Percentiles rank a stretch among this genome's conserved stretches.
Evolutionary conservation across 2,797 vertebrate genomes (phyloP).

Genomic region (Emys orbicularis): DNA sequence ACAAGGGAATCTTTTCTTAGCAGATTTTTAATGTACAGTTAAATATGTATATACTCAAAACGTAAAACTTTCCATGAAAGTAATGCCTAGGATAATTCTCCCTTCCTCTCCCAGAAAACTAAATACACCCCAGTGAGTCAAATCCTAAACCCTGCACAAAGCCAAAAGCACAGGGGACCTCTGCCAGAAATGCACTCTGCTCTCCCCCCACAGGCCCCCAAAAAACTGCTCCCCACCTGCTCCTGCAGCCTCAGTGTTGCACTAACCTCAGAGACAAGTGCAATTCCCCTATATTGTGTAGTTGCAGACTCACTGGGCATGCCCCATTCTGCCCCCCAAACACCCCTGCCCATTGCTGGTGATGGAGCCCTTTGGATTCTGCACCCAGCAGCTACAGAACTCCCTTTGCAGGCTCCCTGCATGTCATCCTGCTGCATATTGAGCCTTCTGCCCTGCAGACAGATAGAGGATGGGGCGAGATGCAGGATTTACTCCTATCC

Average conservation of each 20-base stretch:
- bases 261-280: not conserved
- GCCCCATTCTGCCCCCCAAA: not conserved
- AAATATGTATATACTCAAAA: not conserved
- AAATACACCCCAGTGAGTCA: no score
- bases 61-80: not conserved
- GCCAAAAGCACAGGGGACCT: not conserved
- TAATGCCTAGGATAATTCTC: not conserved
- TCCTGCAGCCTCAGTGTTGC: not conserved
- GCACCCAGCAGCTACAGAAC: no score
- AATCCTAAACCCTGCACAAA: not conserved
- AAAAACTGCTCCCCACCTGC: not conserved
- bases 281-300: not conserved
- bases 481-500: not conserved
- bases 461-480: not conserved
- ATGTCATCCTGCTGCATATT: not conserved
- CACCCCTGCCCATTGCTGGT: not conserved
- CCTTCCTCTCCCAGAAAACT: not conserved
- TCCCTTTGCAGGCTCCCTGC: not conserved
- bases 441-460: not conserved
- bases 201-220: not conserved
- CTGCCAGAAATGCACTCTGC: not conserved
- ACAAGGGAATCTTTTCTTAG: not conserved
- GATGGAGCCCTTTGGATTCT: not conserved
- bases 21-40: not conserved
- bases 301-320: not conserved